Percentiles rank a stretch among this genome's conserved stretches.
phyloP scores from a whole-genome alignment of 2,888 invertebrate species.

The Adela reaumurella region DNA sequence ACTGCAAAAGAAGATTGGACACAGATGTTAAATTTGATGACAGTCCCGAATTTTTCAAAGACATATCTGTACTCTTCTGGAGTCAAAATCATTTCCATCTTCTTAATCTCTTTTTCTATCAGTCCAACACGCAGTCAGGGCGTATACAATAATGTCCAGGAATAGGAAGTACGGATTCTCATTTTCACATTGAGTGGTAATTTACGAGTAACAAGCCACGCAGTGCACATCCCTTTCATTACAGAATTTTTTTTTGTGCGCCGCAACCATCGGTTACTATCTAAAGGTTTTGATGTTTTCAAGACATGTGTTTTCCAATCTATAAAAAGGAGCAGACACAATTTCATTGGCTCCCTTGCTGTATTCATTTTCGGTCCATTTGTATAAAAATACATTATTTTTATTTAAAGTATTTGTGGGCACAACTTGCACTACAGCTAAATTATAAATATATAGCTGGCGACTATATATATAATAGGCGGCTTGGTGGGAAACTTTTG shows the following conservation, averaged over 20 bases:
- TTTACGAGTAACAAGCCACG: constrained; percentile 9
- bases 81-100: not conserved
- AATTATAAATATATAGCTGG: constrained; percentile 17
- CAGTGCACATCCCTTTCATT: constrained; percentile 14
- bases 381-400: constrained; percentile 13
- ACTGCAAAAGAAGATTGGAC: too few relatives aligned
- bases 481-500: constrained; percentile 14
- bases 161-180: constrained; percentile 12
- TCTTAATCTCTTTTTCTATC: not conserved
- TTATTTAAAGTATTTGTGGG: constrained; percentile 11
- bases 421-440: constrained; percentile 12
- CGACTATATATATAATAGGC: constrained; percentile 16
- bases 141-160: constrained; percentile 15
- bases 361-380: constrained; percentile 15
- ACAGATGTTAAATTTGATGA: not conserved
- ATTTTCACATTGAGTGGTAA: constrained; percentile 1
- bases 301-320: not conserved
- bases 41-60: constrained; percentile 5
- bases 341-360: constrained; percentile 16
- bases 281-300: constrained; percentile 10
- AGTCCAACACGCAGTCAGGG: constrained; percentile 12
- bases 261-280: constrained; percentile 15
- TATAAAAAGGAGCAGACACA: constrained; percentile 14
- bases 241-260: constrained; percentile 15
- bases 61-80: constrained; percentile 3